Base-by-base conservation (phyloP, 1,140 invertebrate genomes). In the Papilio helenus region DNA sequence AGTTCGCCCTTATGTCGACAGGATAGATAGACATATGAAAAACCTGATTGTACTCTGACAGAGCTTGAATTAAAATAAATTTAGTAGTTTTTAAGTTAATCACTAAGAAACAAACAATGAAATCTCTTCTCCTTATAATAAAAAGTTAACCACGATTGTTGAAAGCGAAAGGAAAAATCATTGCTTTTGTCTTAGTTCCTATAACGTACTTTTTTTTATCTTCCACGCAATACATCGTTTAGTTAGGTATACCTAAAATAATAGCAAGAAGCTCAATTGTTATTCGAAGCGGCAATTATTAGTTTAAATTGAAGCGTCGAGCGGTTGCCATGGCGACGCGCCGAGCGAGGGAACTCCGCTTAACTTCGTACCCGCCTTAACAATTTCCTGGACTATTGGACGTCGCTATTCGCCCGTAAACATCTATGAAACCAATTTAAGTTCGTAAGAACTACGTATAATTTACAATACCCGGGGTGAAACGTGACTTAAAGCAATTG, bases 361-460 rank as follows among this genome's bases (percentile, higher is more conserved):
- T 82, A 81, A 81, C 79, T 81, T 81, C 74, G 83, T 81, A 73
- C 81, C 81, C 83, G 84, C 86, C 88, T 88, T 80, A 86, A 89
- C 88, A 89, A 91, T 92, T 92, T 91, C 87, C 88, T 86, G 87
- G 82, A 88, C 87, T 84, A 92, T 91, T 89, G 84, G 83, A 88
- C 85, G 81, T 83, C 81, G 81, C 79, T 83, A 87, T 85, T 85
- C 87, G 85, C 73, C 81, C 85, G 86, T 86, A 86, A 90, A 89
- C 86, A 88, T 83, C 81, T 84, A 84, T 86, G 83, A 82, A 79
- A 85, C 81, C 84, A 90, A 90, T 90, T 89, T 87, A 89, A 87
- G 84, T 87, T 89, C 80, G 76, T 18, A 80, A 84, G 49, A 65
- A 83, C 51, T 65, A 77, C 34, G 55, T 77, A 77, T 65, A n/a